Evolutionary conservation across 2,113 vertebrate species (phyloP).

Genomic region (Pelobates fuscus): DNA sequence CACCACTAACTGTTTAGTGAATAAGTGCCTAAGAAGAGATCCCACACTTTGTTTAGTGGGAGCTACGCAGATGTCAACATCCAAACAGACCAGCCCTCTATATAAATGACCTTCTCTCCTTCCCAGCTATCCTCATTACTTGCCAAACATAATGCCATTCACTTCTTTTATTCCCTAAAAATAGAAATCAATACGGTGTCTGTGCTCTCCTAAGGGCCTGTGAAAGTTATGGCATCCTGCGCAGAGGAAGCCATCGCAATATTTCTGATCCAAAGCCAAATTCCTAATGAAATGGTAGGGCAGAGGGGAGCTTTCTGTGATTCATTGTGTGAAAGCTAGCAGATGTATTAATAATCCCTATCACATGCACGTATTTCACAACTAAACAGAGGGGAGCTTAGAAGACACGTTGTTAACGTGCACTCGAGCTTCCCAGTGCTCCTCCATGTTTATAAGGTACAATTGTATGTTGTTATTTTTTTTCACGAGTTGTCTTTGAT

Average conservation of each 20-base stretch:
- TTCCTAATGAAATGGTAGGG: conserved; percentile 76
- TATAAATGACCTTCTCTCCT: conserved; percentile 34
- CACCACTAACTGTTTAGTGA: too few species aligned
- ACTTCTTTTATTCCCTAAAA: conserved; percentile 46
- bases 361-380: conserved; percentile 58
- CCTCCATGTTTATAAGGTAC: too few species aligned
- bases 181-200: conserved; percentile 47
- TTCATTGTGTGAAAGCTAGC: conserved; percentile 69
- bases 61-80: conserved; percentile 5
- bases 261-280: conserved; percentile 73
- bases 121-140: conserved; percentile 15
- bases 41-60: conserved; percentile 24
- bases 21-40: not conserved
- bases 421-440: too few species aligned
- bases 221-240: conserved; percentile 60
- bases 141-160: conserved; percentile 30
- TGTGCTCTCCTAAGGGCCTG: conserved; percentile 39
- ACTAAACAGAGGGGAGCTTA: conserved; percentile 58
- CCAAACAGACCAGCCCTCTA: too few species aligned
- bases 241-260: conserved; percentile 58
- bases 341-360: conserved; percentile 69
- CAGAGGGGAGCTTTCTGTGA: conserved; percentile 67
- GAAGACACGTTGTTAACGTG: conserved; percentile 27
- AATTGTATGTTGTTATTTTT: too few species aligned
- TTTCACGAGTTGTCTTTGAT: too few species aligned